Evolutionary conservation across 2,113 vertebrate genomes (phyloP), one percentile per base, ranked within the genome.

Genomic region (Eulemur rufifrons): DNA sequence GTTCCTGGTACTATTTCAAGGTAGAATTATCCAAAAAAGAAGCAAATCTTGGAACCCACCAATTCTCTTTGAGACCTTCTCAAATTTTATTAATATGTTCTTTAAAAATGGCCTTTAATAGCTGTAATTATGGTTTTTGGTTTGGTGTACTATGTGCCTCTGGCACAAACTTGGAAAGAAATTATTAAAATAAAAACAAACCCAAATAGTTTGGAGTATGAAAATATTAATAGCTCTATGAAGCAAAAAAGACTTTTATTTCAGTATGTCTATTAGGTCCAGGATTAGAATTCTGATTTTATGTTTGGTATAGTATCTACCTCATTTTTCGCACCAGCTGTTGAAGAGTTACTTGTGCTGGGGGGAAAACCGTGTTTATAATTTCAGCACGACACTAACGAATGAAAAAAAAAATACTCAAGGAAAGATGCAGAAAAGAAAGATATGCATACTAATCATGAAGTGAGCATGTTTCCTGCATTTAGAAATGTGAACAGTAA

Each of bases 21-120:
- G 45, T 54, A 78, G 66, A 96, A 66, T 78, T 93, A 20, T 95
- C 47, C 15, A 93, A 64, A 80, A 71, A 84, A 91, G 54, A 86
- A 81, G 52, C 34, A 81, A 45, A 82, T 59, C 7, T 93, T 76
- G 25, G 80, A 85, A 69, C 32, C 61, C 3, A 34, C 84, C 15
- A 89, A 0, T 92, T 93, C 59, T 77, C n/a, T 91, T 52, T 82
- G 66, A 86, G 52, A 66, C 18, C 74, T 56, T 82, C 29, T 73
- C 47, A 59, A 14, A 82, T 83, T 76, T 37, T 89, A 9, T 18
- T 2, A 54, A 54, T 18, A 54, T 34, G 5, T 78, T 84, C 34
- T 93, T 64, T 6, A 85, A 71, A 91, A 50, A 37, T 27, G 34
- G 6, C 15, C 86, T 61, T 94, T 85, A 34, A 61, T 89, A 86